A percentile compares a stretch with the other conserved stretches of the same genome.
These are phyloP conservation scores for Isurus oxyrinchus DNA, from an alignment of 2,113 vertebrate genomes.

Conservation along the genomic window DNA sequence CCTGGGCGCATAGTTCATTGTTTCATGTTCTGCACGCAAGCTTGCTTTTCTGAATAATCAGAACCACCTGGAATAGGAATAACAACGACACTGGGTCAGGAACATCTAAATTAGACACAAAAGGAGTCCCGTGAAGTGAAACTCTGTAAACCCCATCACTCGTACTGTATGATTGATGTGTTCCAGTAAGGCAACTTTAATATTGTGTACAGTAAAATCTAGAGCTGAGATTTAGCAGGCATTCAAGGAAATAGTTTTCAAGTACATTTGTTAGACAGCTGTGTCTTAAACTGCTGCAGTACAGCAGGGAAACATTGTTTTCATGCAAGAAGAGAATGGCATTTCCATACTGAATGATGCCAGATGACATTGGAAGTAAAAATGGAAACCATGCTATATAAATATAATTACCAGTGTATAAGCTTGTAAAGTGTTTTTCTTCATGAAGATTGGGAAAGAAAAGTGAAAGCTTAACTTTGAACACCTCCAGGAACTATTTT, in stretches of 20 bases:
- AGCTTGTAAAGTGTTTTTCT: neutral
- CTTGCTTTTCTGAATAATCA: constrained; percentile 61
- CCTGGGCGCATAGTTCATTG: constrained; percentile 56
- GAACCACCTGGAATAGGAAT: constrained; percentile 56
- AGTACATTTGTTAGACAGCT: constrained; percentile 57
- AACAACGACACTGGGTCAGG: constrained; percentile 54
- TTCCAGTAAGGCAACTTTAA: constrained; percentile 53
- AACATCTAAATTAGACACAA: constrained; percentile 52
- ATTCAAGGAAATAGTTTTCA: constrained; percentile 49
- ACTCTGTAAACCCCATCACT: constrained; percentile 53
- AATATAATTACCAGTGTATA: constrained; percentile 9
- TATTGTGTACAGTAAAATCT: constrained; percentile 48
- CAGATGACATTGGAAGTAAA: constrained; percentile 22
- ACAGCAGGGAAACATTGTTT: constrained; percentile 49
- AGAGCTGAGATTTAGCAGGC: constrained; percentile 53
- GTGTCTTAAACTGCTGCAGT: constrained; percentile 51
- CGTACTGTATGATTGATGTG: constrained; percentile 55
- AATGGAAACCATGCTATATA: constrained; percentile 19
- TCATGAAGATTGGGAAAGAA: neutral
- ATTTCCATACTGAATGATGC: constrained; percentile 35
- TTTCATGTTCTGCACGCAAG: constrained; percentile 55
- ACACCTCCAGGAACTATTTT: neutral
- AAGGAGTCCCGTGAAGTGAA: constrained; percentile 52
- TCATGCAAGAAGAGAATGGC: constrained; percentile 44
- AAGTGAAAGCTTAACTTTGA: neutral